phyloP scores from a whole-genome alignment of 2,797 vertebrate genomes.

The Pogonophryne albipinna region DNA sequence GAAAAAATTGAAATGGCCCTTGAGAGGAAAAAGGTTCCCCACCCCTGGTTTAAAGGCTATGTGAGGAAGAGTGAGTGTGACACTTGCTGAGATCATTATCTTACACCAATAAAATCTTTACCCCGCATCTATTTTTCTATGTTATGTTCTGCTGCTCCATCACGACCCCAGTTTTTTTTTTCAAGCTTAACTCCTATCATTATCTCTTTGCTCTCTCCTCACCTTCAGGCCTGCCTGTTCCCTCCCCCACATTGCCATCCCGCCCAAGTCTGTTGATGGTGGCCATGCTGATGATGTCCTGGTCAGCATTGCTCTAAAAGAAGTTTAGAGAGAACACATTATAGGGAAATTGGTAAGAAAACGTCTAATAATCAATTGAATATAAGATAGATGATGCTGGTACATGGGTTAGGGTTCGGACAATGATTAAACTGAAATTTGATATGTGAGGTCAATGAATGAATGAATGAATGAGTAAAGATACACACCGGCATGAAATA shows the following conservation, averaged over 20 bases:
- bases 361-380: too few species aligned
- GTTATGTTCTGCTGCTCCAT: not conserved
- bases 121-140: not conserved
- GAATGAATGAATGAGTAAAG: not conserved
- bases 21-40: too few species aligned
- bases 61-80: not conserved
- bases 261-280: not conserved
- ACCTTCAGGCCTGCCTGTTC: conserved; percentile 26
- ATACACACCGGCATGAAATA: conserved; percentile 41
- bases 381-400: too few species aligned
- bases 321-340: not conserved
- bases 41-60: not conserved
- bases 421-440: not conserved
- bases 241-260: not conserved
- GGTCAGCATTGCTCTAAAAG: not conserved
- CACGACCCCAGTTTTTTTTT: too few species aligned
- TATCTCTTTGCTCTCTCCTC: conserved; percentile 9
- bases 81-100: not conserved
- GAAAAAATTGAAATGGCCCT: too few species aligned
- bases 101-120: not conserved
- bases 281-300: accelerated
- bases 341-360: not conserved
- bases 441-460: not conserved
- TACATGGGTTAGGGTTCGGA: too few species aligned
- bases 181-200: not conserved